Evolutionary conservation across 1,140 invertebrate genomes (phyloP).

Genomic region (Euwallacea fornicatus): DNA sequence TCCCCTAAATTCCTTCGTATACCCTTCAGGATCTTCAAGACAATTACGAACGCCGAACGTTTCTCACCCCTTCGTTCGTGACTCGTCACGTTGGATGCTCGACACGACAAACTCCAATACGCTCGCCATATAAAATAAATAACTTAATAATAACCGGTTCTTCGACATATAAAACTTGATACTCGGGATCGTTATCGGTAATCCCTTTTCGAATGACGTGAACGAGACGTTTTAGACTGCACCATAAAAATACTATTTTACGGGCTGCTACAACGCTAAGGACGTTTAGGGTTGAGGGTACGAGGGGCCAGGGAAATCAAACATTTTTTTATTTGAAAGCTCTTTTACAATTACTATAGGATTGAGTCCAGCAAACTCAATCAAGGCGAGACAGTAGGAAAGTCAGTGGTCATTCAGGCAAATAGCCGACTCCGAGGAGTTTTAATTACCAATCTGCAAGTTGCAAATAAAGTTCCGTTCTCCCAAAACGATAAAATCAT

Average conservation of each 20-base stretch:
- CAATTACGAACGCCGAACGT: conserved; percentile 11
- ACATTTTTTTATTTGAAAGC: neutral
- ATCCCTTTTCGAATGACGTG: conserved; percentile 14
- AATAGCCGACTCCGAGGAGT: neutral
- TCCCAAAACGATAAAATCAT: too few relatives aligned
- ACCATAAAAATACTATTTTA: neutral
- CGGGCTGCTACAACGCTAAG: neutral
- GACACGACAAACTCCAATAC: conserved; percentile 29
- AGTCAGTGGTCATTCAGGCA: neutral
- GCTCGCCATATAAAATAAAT: conserved; percentile 33
- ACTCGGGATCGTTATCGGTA: conserved; percentile 26
- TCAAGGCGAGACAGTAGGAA: neutral
- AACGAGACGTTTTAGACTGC: conserved; percentile 1
- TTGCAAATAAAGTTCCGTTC: neutral
- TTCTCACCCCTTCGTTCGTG: conserved; percentile 16
- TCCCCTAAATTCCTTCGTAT: too few relatives aligned
- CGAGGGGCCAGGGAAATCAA: neutral
- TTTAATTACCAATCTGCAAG: conserved; percentile 6
- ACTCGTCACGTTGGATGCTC: conserved; percentile 11
- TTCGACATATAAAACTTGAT: conserved; percentile 26
- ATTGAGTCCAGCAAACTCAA: neutral
- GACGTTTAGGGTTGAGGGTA: neutral
- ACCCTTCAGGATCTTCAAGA: neutral
- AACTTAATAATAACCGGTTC: conserved; percentile 32
- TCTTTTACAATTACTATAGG: neutral